Percentiles rank a stretch among this genome's conserved stretches.
Conservation (phyloP, 2,888 invertebrate species). For the Acanthococcus lagerstroemiae region DNA sequence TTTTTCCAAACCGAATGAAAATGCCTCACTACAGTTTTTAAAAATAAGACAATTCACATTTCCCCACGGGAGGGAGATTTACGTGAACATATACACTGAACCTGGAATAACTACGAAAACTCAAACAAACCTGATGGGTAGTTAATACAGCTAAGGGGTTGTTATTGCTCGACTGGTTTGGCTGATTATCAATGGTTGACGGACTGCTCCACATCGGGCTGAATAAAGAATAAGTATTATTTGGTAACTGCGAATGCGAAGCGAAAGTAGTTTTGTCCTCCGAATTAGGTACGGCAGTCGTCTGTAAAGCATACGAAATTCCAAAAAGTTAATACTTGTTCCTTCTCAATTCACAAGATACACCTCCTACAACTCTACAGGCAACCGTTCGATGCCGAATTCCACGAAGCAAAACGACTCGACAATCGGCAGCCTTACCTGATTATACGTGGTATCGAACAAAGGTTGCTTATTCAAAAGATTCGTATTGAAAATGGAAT, state of each 20-base stretch:
- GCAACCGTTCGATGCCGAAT: no score
- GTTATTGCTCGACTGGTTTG: background rate
- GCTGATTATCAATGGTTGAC: conserved; percentile 2
- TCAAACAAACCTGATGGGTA: conserved; percentile 3
- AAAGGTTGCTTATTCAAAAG: conserved; percentile 14
- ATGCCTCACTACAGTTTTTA: no score
- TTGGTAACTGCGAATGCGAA: conserved; percentile 18
- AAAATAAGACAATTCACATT: no score
- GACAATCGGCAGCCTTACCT: conserved; percentile 6
- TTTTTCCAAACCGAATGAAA: no score
- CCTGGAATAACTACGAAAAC: background rate
- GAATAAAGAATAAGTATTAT: conserved; percentile 40
- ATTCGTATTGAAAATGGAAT: conserved; percentile 1
- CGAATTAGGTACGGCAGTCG: background rate
- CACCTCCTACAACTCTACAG: no score
- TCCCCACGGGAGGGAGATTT: no score
- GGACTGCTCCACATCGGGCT: conserved; percentile 34
- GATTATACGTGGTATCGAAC: conserved; percentile 17
- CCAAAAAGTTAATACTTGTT: no score
- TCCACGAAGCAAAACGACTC: no score
- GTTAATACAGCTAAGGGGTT: conserved; percentile 22
- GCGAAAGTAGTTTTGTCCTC: conserved; percentile 11
- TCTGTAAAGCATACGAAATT: no score
- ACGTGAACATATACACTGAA: no score
- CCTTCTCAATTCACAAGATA: no score